Percentiles rank a stretch among this genome's conserved stretches.
Evolutionary conservation across 2,888 invertebrate genomes (phyloP).

Genomic region (Leptopilina syphax): DNA sequence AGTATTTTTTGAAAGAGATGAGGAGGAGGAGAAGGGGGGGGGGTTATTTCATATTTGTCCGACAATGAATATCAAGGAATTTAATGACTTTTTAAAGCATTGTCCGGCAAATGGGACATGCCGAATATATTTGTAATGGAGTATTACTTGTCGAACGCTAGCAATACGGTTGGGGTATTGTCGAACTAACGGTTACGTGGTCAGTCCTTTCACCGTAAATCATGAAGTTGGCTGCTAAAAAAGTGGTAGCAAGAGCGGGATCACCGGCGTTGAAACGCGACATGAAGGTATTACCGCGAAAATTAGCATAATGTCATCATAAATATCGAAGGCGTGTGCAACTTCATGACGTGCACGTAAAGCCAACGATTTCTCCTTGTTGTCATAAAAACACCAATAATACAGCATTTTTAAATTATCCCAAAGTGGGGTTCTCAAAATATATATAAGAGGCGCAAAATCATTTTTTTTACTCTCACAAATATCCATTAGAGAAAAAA

Average conservation of each 20-base stretch:
- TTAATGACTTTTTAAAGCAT: conserved; percentile 24
- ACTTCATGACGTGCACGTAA: conserved; percentile 56
- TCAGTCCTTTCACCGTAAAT: conserved; percentile 63
- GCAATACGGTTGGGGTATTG: conserved; percentile 46
- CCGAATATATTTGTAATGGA: conserved; percentile 40
- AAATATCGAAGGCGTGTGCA: conserved; percentile 66
- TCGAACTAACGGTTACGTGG: conserved; percentile 53
- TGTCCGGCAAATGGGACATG: conserved; percentile 39
- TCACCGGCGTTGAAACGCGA: conserved; percentile 67
- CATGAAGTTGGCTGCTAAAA: conserved; percentile 55
- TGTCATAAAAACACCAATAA: conserved; percentile 54
- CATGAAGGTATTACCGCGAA: conserved; percentile 64
- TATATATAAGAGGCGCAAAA: conserved; percentile 44
- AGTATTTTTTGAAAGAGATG: not conserved
- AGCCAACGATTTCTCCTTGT: conserved; percentile 56
- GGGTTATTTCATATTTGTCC: not conserved
- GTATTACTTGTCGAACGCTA: conserved; percentile 25
- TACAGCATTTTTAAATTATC: conserved; percentile 38
- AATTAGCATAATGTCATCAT: conserved; percentile 69
- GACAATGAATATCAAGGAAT: conserved; percentile 36
- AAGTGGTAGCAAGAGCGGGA: conserved; percentile 57
- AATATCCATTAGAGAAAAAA: not conserved
- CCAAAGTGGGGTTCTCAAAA: conserved; percentile 42
- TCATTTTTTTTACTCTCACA: conserved; percentile 35
- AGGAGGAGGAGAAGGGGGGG: no score